Evolutionary conservation across 2,888 invertebrate species (phyloP), one percentile per base, ranked within the genome.

Genomic region (Papilio elwesi): DNA sequence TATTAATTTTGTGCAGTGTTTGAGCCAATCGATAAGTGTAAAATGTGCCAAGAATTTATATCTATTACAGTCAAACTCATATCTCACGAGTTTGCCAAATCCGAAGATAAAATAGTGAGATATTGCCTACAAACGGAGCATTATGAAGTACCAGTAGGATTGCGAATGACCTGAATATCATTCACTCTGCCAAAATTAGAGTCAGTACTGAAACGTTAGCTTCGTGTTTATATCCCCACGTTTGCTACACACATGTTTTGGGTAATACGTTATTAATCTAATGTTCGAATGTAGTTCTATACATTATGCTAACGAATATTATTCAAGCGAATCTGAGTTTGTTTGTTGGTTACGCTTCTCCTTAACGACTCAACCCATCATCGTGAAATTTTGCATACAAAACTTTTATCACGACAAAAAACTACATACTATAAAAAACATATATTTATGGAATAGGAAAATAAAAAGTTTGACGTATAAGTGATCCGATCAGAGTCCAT

Each of bases 151-250:
- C 80, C 74, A 74, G 79, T 76, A 80, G 81, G 81, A 81, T 82
- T 81, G 81, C 83, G 78, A 85, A 83, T 87, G 90, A 90, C 90
- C 90, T 82, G 83, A 88, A 87, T 90, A 84, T 83, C 81, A 81
- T 77, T 85, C 79, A 76, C 82, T 81, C 55, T 52, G 90, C 87
- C 85, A 90, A 89, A 85, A 88, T 88, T 89, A 88, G 85, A 82
- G 82, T 79, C 82, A 82, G 79, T 78, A 83, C 83, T 82, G 81
- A 79, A 80, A 78, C 80, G 78, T 78, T 79, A 77, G 79, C 71
- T 78, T 77, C 80, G 78, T 78, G 78, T 80, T 83, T 83, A 77
- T 77, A 74, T 74, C 75, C 65, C 59, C 73, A 70, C 70, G 72
- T 75, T 64, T 71, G 68, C 53, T 68, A 13, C 13, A 53, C 70